Evolutionary conservation across 2,888 invertebrate genomes (phyloP).

Genomic region (Tubulanus polymorphus): DNA sequence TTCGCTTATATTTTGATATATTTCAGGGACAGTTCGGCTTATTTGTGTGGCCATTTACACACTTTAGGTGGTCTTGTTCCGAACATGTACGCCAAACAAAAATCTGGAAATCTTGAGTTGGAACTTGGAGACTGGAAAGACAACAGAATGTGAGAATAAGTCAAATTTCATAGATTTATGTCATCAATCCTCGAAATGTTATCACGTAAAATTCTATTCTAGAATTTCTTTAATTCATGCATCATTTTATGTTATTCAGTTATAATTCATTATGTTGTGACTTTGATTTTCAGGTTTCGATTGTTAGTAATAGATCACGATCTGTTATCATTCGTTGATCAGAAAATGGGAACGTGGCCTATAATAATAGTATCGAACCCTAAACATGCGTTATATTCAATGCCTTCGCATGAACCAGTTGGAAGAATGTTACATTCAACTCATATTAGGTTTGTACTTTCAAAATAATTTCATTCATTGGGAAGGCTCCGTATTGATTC

Average conservation of each 20-base stretch:
- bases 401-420: slow-evolving; percentile 72
- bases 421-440: slow-evolving; percentile 66
- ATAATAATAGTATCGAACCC: slow-evolving; percentile 82
- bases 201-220: too few species aligned
- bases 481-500: slow-evolving; percentile 15
- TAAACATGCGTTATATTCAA: slow-evolving; percentile 72
- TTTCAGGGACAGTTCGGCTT: slow-evolving; percentile 63
- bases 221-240: too few species aligned
- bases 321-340: slow-evolving; percentile 78
- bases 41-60: slow-evolving; percentile 88
- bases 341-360: slow-evolving; percentile 68
- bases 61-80: slow-evolving; percentile 74
- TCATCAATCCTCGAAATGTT: too few species aligned
- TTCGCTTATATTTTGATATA: neutral
- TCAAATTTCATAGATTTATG: too few species aligned
- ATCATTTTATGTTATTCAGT: too few species aligned
- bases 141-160: slow-evolving; percentile 65
- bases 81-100: slow-evolving; percentile 81
- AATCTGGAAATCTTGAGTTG: slow-evolving; percentile 76
- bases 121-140: slow-evolving; percentile 93
- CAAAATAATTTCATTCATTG: too few species aligned
- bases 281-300: slow-evolving; percentile 62
- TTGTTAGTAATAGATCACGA: slow-evolving; percentile 85
- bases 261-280: neutral
- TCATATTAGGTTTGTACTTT: slow-evolving; percentile 77